Evolutionary conservation across 2,797 vertebrate genomes (phyloP).

Genomic region (Platalea minor): DNA sequence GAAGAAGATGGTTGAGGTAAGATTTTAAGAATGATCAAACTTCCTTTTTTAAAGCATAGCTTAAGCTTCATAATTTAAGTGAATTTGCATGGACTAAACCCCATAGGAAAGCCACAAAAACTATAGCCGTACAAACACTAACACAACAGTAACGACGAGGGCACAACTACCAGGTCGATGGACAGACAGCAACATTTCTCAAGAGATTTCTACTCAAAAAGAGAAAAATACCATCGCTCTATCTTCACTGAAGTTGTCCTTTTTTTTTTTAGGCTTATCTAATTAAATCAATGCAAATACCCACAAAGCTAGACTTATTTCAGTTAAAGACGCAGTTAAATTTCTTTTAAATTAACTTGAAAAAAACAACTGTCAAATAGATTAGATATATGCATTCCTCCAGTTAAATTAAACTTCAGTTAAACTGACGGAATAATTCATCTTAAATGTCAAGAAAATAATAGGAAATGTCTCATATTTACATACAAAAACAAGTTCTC

Average conservation of each 20-base stretch:
- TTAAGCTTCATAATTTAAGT: not conserved
- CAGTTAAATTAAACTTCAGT: constrained; percentile 26
- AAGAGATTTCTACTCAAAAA: not conserved
- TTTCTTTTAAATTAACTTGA: not conserved
- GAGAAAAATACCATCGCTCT: not conserved
- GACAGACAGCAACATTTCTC: not conserved
- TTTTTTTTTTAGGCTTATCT: not conserved
- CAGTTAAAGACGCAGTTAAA: not conserved
- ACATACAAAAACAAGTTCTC: not conserved
- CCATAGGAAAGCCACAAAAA: not conserved
- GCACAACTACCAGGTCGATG: not conserved
- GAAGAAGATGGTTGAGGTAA: not conserved
- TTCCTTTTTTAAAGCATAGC: not conserved
- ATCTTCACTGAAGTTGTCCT: not conserved
- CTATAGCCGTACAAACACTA: not conserved
- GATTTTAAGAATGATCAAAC: not conserved
- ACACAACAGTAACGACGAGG: not conserved
- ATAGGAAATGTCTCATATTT: not conserved
- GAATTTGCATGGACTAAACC: not conserved
- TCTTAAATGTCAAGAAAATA: not conserved
- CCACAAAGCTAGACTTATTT: not conserved
- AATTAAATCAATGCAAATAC: constrained; percentile 22
- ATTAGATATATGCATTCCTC: not conserved
- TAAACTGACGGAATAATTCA: constrained; percentile 9
- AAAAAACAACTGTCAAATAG: not conserved